A percentile compares a stretch with the other conserved stretches of the same genome.
Evolutionary conservation across 2,888 invertebrate genomes (phyloP).

Genomic region (Zootermopsis nevadensis): DNA sequence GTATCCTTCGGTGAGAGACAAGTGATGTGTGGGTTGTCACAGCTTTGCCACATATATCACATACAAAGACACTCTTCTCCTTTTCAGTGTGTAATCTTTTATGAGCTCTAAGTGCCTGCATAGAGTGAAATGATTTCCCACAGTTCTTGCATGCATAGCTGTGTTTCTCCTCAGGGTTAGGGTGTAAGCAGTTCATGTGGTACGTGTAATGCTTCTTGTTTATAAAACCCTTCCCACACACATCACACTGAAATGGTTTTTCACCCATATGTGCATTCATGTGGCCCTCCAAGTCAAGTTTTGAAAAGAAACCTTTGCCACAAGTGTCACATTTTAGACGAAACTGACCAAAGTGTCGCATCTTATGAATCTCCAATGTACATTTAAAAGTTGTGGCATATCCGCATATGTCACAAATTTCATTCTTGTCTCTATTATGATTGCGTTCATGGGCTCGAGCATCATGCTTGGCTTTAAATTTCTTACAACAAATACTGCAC

Average conservation of each 20-base stretch:
- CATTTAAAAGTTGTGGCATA: conserved; percentile 62
- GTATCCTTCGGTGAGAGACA: conserved; percentile 56
- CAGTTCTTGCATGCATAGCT: conserved; percentile 57
- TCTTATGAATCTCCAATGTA: conserved; percentile 60
- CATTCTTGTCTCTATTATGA: conserved; percentile 62
- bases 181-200: conserved; percentile 43
- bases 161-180: conserved; percentile 58
- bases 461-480: conserved; percentile 53
- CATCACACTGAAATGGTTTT: conserved; percentile 61
- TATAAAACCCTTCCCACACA: conserved; percentile 57
- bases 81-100: conserved; percentile 59
- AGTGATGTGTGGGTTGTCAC: conserved; percentile 54
- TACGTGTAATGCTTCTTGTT: conserved; percentile 46
- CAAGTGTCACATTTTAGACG: conserved; percentile 42
- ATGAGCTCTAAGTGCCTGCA: conserved; percentile 57
- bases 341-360: conserved; percentile 57
- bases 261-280: conserved; percentile 57
- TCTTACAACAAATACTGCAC: conserved; percentile 57
- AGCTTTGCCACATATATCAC: conserved; percentile 51
- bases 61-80: conserved; percentile 42
- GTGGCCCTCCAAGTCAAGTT: conserved; percentile 61
- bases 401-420: conserved; percentile 61
- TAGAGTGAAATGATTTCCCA: conserved; percentile 56
- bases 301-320: conserved; percentile 30
- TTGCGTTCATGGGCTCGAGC: conserved; percentile 67